Evolutionary conservation across 2,888 invertebrate species (phyloP).

Genomic region (Epinotia brunnichana): DNA sequence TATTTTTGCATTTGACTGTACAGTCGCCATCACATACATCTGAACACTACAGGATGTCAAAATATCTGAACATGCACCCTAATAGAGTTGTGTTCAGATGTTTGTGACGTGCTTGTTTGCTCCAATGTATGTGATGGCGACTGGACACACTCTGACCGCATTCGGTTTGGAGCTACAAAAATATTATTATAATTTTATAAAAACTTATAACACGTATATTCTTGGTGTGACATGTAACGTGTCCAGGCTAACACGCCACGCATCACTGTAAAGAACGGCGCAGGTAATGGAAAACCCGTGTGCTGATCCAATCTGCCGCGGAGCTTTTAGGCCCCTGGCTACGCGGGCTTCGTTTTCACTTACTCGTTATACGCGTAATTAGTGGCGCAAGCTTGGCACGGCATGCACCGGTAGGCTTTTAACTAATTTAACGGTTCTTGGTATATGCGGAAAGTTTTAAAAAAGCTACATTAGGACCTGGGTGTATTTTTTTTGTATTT

Average conservation of each 20-base stretch:
- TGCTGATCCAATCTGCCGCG: slow-evolving; percentile 79
- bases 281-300: slow-evolving; percentile 78
- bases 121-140: too few relatives aligned
- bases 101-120: too few relatives aligned
- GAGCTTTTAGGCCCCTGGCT: slow-evolving; percentile 72
- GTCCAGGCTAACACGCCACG: slow-evolving; percentile 10
- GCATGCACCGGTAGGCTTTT: slow-evolving; percentile 52
- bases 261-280: slow-evolving; percentile 59
- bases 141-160: too few relatives aligned
- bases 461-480: neutral
- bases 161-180: too few relatives aligned
- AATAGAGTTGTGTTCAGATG: too few relatives aligned
- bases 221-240: neutral
- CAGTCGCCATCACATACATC: too few relatives aligned
- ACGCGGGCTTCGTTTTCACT: slow-evolving; percentile 71
- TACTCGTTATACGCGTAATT: slow-evolving; percentile 70
- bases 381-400: slow-evolving; percentile 58
- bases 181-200: too few relatives aligned
- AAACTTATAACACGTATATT: neutral
- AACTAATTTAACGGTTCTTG: slow-evolving; percentile 31
- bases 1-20: too few relatives aligned
- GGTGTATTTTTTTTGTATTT: neutral
- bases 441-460: neutral
- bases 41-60: too few relatives aligned
- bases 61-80: too few relatives aligned